Evolutionary conservation across 2,113 vertebrate species (phyloP).

Genomic region (Mungos mungo): DNA sequence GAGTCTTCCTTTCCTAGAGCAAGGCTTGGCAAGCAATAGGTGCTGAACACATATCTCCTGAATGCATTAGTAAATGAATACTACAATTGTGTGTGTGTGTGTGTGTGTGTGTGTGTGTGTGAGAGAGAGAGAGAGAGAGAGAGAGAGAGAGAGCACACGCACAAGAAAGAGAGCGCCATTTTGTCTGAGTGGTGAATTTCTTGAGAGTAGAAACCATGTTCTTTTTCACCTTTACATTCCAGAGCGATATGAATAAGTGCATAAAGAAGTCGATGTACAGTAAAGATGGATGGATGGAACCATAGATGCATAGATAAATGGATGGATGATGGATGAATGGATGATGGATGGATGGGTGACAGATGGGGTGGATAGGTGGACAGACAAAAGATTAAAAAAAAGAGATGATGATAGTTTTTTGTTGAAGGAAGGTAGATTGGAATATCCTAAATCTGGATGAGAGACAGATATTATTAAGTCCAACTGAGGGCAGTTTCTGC

Average conservation of each 20-base stretch:
- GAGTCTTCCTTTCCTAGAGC: background rate
- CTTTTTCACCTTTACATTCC: background rate
- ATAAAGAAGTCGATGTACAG: background rate
- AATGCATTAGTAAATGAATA: background rate
- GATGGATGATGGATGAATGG: too few relatives aligned
- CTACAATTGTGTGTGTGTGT: background rate
- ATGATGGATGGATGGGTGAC: background rate
- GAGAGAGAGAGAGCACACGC: too few relatives aligned
- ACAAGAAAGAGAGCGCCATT: background rate
- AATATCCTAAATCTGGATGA: background rate
- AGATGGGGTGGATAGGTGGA: fast-evolving
- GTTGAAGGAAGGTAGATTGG: background rate
- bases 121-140: too few relatives aligned
- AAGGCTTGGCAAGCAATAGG: background rate
- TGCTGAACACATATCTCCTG: background rate
- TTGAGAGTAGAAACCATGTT: background rate
- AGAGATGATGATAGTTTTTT: background rate
- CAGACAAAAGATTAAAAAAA: background rate
- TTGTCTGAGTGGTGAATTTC: background rate
- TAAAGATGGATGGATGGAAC: background rate
- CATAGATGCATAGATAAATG: too few relatives aligned
- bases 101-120: background rate
- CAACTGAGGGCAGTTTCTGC: background rate
- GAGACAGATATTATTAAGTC: background rate
- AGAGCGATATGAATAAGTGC: background rate